Evolutionary conservation across 2,888 invertebrate genomes (phyloP).

Genomic region (Blastobasis lacticolella): DNA sequence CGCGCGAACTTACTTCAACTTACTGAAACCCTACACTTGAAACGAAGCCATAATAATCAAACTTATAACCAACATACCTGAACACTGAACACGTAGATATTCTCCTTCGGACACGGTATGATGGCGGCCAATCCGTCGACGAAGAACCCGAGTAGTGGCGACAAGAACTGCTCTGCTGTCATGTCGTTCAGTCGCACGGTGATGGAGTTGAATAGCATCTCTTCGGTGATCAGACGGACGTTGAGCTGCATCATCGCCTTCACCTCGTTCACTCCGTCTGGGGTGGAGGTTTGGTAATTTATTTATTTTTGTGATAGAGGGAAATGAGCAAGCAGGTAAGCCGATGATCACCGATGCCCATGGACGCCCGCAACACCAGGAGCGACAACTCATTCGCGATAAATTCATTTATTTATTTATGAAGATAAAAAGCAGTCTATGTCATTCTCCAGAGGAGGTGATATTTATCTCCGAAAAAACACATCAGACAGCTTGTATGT

Average conservation of each 20-base stretch:
- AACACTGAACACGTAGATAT: slow-evolving; percentile 93
- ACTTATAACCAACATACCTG: slow-evolving; percentile 64
- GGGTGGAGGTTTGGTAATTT: neutral
- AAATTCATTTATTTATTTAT: too few relatives aligned
- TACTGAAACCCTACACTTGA: neutral
- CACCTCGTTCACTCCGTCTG: slow-evolving; percentile 94
- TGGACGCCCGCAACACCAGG: too few relatives aligned
- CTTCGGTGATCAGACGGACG: slow-evolving; percentile 92
- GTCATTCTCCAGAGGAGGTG: too few relatives aligned
- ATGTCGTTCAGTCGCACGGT: slow-evolving; percentile 94
- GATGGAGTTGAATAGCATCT: slow-evolving; percentile 95
- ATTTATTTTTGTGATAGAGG: neutral
- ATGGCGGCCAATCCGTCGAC: slow-evolving; percentile 93
- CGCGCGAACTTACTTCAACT: neutral
- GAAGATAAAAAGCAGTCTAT: too few relatives aligned
- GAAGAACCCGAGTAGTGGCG: slow-evolving; percentile 90
- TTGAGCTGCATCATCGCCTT: slow-evolving; percentile 94
- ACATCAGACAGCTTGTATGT: too few relatives aligned
- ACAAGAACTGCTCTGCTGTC: slow-evolving; percentile 93
- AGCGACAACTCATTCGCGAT: too few relatives aligned
- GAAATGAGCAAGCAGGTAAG: too few relatives aligned
- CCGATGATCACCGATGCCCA: too few relatives aligned
- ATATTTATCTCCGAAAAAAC: too few relatives aligned
- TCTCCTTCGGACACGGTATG: slow-evolving; percentile 92
- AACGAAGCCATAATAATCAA: neutral